Conservation (phyloP, 2,888 invertebrate genomes). For the Zhuqinia jingwanae region DNA sequence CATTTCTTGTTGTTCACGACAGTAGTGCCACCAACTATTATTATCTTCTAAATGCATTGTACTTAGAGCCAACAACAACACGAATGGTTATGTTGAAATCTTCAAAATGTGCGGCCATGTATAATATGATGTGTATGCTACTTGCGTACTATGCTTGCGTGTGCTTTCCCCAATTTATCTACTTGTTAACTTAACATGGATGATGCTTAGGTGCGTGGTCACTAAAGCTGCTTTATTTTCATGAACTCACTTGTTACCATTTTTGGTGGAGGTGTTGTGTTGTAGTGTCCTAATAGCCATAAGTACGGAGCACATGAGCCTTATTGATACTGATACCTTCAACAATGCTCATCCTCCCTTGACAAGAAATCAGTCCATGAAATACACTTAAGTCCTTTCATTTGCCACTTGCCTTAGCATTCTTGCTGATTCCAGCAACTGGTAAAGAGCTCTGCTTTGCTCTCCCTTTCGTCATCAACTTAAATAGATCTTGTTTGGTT, state of each 20-base stretch:
- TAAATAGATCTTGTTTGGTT: background rate
- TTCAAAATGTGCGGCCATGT: background rate
- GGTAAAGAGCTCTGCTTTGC: conserved; percentile 60
- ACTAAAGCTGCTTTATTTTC: conserved; percentile 37
- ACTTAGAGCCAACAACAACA: no score
- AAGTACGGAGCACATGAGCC: conserved; percentile 30
- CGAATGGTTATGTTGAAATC: no score
- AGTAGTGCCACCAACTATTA: background rate
- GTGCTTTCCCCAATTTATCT: conserved; percentile 9
- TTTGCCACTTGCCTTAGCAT: conserved; percentile 46
- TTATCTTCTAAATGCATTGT: background rate
- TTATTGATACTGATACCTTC: conserved; percentile 42
- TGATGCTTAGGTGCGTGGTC: background rate
- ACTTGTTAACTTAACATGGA: background rate
- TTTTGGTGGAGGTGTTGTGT: conserved; percentile 36
- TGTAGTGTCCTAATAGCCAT: conserved; percentile 20
- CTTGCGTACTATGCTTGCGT: background rate
- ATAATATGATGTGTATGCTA: background rate
- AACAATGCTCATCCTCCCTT: conserved; percentile 48
- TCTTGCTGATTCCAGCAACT: conserved; percentile 66
- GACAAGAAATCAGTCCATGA: conserved; percentile 58
- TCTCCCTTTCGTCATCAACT: conserved; percentile 19
- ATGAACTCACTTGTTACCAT: conserved; percentile 57
- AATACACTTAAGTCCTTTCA: conserved; percentile 64
- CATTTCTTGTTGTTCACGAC: conserved; percentile 27